Base-by-base conservation (phyloP, 2,888 invertebrate genomes). In the Globia sparganii region DNA sequence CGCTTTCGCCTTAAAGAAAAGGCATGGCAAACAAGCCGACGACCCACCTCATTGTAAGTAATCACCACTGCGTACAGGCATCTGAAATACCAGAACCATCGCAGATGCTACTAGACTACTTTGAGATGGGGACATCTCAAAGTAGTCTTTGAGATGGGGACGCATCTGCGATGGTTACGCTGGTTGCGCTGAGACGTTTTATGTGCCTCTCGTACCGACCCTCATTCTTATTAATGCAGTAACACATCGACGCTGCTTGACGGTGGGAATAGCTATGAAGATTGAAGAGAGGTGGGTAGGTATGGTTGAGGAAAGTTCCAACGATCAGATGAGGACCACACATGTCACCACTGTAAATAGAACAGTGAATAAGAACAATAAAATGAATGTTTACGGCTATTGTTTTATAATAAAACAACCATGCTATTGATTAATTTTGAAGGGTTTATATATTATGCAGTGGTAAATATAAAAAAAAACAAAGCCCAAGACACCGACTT, bases 41-140 rank as follows among this genome's bases (percentile, higher is more conserved):
- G 25, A 34, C 61, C 25, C 34, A 69, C 58, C 69, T 72, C 9
- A 72, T 69, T n/a, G 37, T 72, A 69, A 15, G 49, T 72, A 5
- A 5, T 37, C 5, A 68, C 34, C 1, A 37, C n/a, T 2, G 67
- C 67, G 4, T 53, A 49, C 0, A 43, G 43, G 21, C 46, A 37
- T 68, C 70, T 49, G 21, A 28, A 72, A 28, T n/a, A 69, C 31
- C 46, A 49, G 46, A 72, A 18, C n/a, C 46, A 68, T 37, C 1
- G 34, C 21, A 37, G 28, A 49, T 49, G 25, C n/a, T n/a, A n/a
- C n/a, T n/a, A n/a, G n/a, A n/a, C n/a, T n/a, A n/a, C n/a, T n/a
- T n/a, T n/a, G n/a, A n/a, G n/a, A n/a, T n/a, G n/a, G n/a, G n/a
- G n/a, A n/a, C n/a, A n/a, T n/a, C n/a, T n/a, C n/a, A n/a, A n/a